A percentile compares a stretch with the other conserved stretches of the same genome.
Evolutionary conservation across 2,888 invertebrate species (phyloP).

Genomic region (Clanis bilineata): DNA sequence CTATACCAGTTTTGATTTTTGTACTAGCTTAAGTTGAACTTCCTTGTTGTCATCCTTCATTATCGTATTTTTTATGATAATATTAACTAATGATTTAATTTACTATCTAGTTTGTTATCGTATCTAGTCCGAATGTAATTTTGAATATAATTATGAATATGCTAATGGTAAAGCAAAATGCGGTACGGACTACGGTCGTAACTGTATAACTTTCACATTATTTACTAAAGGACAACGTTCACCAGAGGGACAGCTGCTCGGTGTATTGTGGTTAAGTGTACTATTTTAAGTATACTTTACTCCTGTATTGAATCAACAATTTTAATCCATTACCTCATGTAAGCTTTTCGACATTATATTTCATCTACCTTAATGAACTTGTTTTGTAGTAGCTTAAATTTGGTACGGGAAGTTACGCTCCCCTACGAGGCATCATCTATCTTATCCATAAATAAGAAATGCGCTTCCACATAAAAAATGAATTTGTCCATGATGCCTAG

Average conservation of each 20-base stretch:
- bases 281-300: background rate
- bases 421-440: background rate
- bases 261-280: no score
- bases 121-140: background rate
- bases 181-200: background rate
- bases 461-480: background rate
- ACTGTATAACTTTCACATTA: background rate
- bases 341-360: background rate
- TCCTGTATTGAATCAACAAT: background rate
- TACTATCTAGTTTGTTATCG: background rate
- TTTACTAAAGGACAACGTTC: background rate
- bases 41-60: background rate
- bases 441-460: background rate
- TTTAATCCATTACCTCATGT: background rate
- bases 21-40: background rate
- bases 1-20: background rate
- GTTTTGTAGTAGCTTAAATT: background rate
- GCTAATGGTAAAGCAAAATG: background rate
- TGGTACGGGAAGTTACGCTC: background rate
- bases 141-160: background rate
- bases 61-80: background rate
- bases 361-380: background rate
- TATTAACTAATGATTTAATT: background rate
- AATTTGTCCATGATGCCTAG: background rate
- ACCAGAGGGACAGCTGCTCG: background rate